Base-by-base conservation (phyloP, 2,113 vertebrate genomes). In the Spea bombifrons region DNA sequence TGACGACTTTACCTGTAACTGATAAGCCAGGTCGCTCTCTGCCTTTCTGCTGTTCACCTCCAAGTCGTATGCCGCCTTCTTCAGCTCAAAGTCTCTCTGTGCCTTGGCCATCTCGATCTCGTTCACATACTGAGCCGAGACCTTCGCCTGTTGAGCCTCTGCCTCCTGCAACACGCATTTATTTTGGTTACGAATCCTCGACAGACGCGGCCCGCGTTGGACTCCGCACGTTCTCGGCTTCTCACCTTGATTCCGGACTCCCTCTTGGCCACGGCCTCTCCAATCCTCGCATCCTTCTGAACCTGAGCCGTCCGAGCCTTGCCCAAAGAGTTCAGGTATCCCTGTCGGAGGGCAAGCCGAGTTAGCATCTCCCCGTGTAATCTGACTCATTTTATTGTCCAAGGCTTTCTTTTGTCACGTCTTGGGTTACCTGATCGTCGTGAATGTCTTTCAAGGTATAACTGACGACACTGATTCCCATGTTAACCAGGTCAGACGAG, bases 401-500 rank as follows among this genome's bases (percentile, higher is more conserved):
- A n/a, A n/a, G 3, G 3, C 8, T 46, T 10, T 8, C 0, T 3
- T 43, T 17, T 9, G 7, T 57, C 17, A 3, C 10, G 5, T 5
- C 13, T 16, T 9, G 7, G 3, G n/a, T 77, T 82, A 96, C 97
- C 95, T 97, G 96, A 84, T 98, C 96, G 0, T 98, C 95, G 0
- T 97, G 95, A 76, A 98, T 96, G 57, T 98, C 95, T 87, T 98
- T 98, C 46, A 98, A 90, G 0, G 95, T 98, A 86, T 98, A 98
- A 91, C 95, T 98, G 85, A 98, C 96, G 8, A 98, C 94, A 0
- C 95, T 95, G 45, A 98, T 97, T 3, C 97, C 97, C 97, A 98
- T 98, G 88, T 97, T 97, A 73, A 98, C 93, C 82, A 98, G 90
- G 83, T 98, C 95, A 0, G 97, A 98, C 0, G 97, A 98, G 5